Evolutionary conservation across 2,797 vertebrate species (phyloP), one percentile per base, ranked within the genome.

Genomic region (Acanthis flammea): DNA sequence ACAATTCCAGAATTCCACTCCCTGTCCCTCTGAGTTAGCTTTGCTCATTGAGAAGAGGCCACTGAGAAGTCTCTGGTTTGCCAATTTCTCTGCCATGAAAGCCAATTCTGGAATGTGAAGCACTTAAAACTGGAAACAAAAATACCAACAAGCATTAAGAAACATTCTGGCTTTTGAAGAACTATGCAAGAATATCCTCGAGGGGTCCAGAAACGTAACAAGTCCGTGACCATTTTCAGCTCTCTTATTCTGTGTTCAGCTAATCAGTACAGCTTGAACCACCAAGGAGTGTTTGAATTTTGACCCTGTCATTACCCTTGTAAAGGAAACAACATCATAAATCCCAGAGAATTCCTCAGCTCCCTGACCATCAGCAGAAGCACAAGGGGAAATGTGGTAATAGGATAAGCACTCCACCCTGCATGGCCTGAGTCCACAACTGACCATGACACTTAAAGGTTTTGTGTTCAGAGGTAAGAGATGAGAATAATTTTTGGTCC

Each of bases 381-480:
- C 31, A 12, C 9, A 61, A 81, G 19, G 14, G 19, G 19, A 75
- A 72, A 75, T 53, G 39, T n/a, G 50, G 10, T 28, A 28, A 74
- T 8, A 24, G 31, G 33, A 50, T 42, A 45, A 55, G 5, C 3
- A 10, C 37, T 78, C 27, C 15, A 27, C 7, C 44, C 33, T 1
- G 0, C 11, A 37, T 22, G 67, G 51, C 41, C 35, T 37, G 14
- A 54, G 42, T 57, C 54, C 17, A 4, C 0, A 0, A 28, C 61
- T 86, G 31, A 71, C 31, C 12, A 3, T 12, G 25, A 24, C 30
- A 18, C 33, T 50, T 60, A 30, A 63, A 74, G 19, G 10, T 58
- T 72, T n/a, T 0, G 0, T 62, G n/a, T 33, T 83, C 44, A 48
- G 60, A 62, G 19, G 11, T 28, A 31, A 77, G 33, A 16, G 24